phyloP scores from a whole-genome alignment of 2,888 invertebrate genomes.

The Dasysyrphus tricinctus region DNA sequence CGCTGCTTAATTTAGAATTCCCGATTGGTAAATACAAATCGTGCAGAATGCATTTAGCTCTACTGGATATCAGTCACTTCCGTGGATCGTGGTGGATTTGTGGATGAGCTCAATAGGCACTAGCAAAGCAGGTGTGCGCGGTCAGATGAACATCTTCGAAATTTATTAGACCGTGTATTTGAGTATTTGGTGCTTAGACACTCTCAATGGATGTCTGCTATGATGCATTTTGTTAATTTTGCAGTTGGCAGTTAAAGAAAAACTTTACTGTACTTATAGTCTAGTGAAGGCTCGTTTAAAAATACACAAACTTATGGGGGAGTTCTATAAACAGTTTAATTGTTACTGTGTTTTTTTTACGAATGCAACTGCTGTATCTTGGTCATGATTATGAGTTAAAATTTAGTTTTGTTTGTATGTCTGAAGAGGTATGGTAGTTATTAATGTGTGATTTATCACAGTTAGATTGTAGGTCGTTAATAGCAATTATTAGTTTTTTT shows the following conservation, averaged over 20 bases:
- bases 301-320: constrained; percentile 14
- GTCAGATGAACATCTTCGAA: constrained; percentile 72
- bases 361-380: constrained; percentile 41
- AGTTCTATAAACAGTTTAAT: constrained; percentile 40
- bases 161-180: constrained; percentile 70
- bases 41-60: constrained; percentile 56
- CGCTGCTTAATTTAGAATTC: constrained; percentile 24
- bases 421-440: background rate
- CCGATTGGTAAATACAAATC: constrained; percentile 32
- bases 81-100: constrained; percentile 23
- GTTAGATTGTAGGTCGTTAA: constrained; percentile 11
- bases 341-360: constrained; percentile 15
- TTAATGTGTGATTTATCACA: constrained; percentile 36
- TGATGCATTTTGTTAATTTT: background rate
- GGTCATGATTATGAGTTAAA: constrained; percentile 40
- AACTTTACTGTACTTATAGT: constrained; percentile 12
- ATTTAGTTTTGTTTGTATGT: constrained; percentile 1
- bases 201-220: constrained; percentile 34
- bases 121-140: constrained; percentile 43
- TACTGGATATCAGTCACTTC: constrained; percentile 48
- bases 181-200: constrained; percentile 57
- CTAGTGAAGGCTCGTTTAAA: background rate
- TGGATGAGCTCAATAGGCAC: constrained; percentile 67
- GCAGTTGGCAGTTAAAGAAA: constrained; percentile 19
- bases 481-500: constrained; percentile 6